Evolutionary conservation across 2,797 vertebrate species (phyloP), one percentile per base, ranked within the genome.

Genomic region (Yasuhikotakia modesta): DNA sequence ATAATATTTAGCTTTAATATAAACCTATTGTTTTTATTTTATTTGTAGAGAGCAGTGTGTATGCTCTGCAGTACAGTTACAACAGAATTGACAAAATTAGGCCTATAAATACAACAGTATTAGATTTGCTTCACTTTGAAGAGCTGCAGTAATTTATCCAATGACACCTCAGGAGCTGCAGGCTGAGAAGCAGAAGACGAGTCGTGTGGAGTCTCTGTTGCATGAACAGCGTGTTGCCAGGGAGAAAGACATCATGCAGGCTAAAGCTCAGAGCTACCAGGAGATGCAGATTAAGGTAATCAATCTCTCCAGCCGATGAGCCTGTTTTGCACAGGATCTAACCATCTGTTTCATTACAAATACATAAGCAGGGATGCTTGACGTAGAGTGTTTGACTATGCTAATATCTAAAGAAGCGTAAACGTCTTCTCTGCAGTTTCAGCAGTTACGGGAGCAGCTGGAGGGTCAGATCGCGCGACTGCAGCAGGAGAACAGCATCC

Each of bases 401-500:
- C 61, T 27, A 50, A 21, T n/a, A 50, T 61, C n/a, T 5, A 73
- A 35, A 63, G 27, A 63, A 13, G 21, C 13, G 13, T n/a, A 5
- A 52, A 35, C 5, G 30, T 50, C 64, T 16, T 81, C 11, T 72
- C 27, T 87, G 73, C 76, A 99, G 97, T 98, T 96, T 85, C 96
- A 97, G 87, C 96, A 98, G 79, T 84, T 95, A 86, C 95, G 95
- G 83, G 98, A 99, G 84, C 96, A 98, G 92, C 89, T 98, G 92
- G 98, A 99, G 73, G 93, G 92, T 83, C 96, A 99, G 92, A 96
- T 97, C 85, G 92, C 89, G 79, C 95, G 96, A 63, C 93, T 99
- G 88, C 96, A 99, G 90, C 96, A 99, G 90, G 98, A 99, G 89
- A 99, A 99, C 2, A 90, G 94, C 73, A 99, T 99, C 85, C 89